phyloP scores from a whole-genome alignment of 2,888 invertebrate species.

The Auanema sp. region DNA sequence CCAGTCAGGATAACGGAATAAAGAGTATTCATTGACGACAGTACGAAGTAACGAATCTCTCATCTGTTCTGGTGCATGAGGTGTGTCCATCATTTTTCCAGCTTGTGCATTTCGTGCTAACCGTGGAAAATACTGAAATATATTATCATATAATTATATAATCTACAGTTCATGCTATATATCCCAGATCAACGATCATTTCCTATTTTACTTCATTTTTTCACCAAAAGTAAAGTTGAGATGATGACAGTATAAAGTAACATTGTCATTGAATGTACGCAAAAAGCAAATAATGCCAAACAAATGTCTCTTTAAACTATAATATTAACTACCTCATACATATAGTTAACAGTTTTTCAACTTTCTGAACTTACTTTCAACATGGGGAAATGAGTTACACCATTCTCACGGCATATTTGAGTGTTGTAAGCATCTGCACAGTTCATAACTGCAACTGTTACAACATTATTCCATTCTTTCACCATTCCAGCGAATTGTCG shows the following conservation, averaged over 20 bases:
- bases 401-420: conserved; percentile 56
- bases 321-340: conserved; percentile 5
- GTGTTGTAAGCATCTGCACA: conserved; percentile 61
- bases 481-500: conserved; percentile 75
- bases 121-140: conserved; percentile 59
- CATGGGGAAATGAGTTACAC: conserved; percentile 60
- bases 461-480: conserved; percentile 41
- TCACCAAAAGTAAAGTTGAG: no score
- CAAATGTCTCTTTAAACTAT: neutral
- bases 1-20: conserved; percentile 61
- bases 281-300: no score
- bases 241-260: no score
- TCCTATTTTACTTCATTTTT: no score
- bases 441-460: conserved; percentile 56
- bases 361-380: conserved; percentile 46
- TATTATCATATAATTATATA: neutral
- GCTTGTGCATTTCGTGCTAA: conserved; percentile 43
- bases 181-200: no score
- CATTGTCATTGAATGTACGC: no score
- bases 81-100: conserved; percentile 48
- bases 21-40: conserved; percentile 46
- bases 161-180: no score
- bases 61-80: conserved; percentile 42
- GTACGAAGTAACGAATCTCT: conserved; percentile 35
- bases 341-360: neutral